Evolutionary conservation across 2,113 vertebrate species (phyloP), one percentile per base, ranked within the genome.

Genomic region (Papio anubis): DNA sequence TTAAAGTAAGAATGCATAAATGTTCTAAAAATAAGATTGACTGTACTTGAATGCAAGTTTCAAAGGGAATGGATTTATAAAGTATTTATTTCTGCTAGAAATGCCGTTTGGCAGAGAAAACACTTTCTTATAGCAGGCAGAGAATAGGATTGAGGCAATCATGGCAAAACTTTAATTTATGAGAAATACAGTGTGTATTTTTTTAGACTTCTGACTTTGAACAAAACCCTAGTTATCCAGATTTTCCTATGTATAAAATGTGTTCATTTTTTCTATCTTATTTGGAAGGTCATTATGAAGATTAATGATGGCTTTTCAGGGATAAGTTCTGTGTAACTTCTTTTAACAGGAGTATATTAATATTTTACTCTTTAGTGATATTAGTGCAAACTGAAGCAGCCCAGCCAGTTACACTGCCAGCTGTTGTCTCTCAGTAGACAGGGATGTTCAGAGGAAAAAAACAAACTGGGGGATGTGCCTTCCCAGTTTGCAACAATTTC

Each of bases 21-120:
- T 94, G 96, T 95, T 97, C 98, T 97, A 97, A 98, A 98, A 98
- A 97, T 98, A 97, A 94, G 88, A 94, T 93, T 96, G 90, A 95
- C 97, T 98, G 72, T 96, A 96, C 68, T 98, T 95, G 85, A 97
- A 95, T 95, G 68, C 50, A 95, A 83, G 95, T 93, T 98, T 75
- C 40, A 97, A 84, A 64, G 92, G 3, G 94, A 98, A 97, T 61
- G 81, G 78, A 96, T 98, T 96, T 98, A 21, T 98, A 88, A 97
- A 98, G 25, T 82, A 79, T 94, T 98, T 97, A 96, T 94, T 25
- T 2, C 87, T 93, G 80, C 96, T 98, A 84, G 80, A 96, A 94
- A 95, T 94, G n/a, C 70, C 66, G 38, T 94, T 91, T 98, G 83
- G 25, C 66, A 88, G 40, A 38, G 84, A 95, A 75, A 89, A 5